phyloP scores from a whole-genome alignment of 2,113 vertebrate genomes.

The Strigops habroptila region DNA sequence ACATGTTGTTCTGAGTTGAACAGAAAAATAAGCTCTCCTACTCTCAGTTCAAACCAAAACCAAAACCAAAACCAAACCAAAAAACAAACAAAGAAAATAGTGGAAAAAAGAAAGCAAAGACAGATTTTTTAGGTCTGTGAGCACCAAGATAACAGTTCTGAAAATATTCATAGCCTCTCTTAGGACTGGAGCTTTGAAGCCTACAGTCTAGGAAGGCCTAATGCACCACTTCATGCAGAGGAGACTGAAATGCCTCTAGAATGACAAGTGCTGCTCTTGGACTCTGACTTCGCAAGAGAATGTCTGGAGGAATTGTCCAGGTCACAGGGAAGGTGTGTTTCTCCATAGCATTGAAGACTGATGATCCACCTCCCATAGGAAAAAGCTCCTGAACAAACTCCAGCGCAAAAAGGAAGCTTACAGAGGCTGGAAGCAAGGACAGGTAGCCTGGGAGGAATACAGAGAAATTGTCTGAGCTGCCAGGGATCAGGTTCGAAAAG shows the following conservation, averaged over 20 bases:
- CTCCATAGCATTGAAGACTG: neutral
- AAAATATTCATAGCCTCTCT: neutral
- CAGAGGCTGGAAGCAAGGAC: neutral
- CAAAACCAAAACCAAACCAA: neutral
- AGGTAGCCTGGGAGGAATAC: neutral
- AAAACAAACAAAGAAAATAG: neutral
- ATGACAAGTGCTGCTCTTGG: neutral
- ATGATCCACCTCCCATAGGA: accelerated
- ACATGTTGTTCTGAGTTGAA: neutral
- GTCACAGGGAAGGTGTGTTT: neutral
- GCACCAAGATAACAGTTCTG: neutral
- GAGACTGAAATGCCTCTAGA: neutral
- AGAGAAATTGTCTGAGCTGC: neutral
- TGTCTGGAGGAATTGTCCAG: neutral
- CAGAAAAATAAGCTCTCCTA: neutral
- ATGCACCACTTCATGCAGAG: neutral
- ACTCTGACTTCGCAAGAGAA: neutral
- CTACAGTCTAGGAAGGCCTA: neutral
- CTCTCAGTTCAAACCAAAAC: neutral
- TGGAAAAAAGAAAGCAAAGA: neutral
- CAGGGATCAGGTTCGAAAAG: neutral
- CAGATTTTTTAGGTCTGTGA: neutral
- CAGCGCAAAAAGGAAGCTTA: neutral
- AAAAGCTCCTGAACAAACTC: neutral
- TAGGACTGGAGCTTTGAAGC: neutral